Percentiles rank a stretch among this genome's conserved stretches.
phyloP scores from a whole-genome alignment of 2,113 vertebrate species.

The Ranitomeya imitator region DNA sequence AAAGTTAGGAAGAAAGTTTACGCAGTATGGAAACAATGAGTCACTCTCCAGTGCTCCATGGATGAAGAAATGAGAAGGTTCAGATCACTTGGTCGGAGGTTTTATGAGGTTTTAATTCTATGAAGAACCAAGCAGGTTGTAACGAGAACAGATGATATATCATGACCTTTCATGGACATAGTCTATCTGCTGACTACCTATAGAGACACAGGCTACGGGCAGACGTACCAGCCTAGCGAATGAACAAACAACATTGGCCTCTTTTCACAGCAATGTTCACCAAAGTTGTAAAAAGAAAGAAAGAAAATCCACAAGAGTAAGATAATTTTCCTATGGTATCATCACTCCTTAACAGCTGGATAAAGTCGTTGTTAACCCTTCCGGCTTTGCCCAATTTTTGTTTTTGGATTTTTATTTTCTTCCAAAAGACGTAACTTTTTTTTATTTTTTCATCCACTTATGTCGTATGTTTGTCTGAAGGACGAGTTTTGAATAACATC shows the following conservation, averaged over 20 bases:
- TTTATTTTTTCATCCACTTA: too few species aligned
- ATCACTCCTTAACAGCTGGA: too few species aligned
- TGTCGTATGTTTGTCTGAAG: too few species aligned
- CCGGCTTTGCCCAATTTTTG: too few species aligned
- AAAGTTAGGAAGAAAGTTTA: background rate
- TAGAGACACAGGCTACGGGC: background rate
- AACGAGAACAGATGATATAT: background rate
- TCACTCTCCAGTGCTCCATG: background rate
- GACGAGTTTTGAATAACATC: too few species aligned
- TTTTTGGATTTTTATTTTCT: too few species aligned
- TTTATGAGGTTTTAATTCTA: background rate
- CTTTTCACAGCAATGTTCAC: background rate
- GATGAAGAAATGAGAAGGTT: background rate
- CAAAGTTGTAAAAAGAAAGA: background rate
- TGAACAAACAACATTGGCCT: background rate
- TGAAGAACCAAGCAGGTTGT: background rate
- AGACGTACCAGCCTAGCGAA: background rate
- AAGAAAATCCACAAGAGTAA: too few species aligned
- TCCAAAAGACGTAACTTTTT: too few species aligned
- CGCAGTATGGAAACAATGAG: slow-evolving; percentile 22
- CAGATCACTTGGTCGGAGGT: background rate
- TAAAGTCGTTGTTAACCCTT: too few species aligned
- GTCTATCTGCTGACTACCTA: background rate
- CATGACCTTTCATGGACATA: background rate
- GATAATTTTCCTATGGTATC: too few species aligned